phyloP scores from a whole-genome alignment of 2,113 vertebrate genomes.

The Ciconia boyciana region DNA sequence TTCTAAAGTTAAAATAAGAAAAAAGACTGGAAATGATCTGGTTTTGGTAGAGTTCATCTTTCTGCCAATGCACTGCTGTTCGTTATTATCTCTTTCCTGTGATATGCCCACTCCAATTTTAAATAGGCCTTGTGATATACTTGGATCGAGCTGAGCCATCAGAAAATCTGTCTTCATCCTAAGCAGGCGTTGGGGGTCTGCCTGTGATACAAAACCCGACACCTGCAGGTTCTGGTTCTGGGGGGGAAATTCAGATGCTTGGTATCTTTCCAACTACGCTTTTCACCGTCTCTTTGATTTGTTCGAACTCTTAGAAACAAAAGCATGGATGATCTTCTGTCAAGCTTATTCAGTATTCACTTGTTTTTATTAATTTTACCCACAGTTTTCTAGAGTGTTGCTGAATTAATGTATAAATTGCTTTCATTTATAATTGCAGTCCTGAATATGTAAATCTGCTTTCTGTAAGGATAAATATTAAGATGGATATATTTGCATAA shows the following conservation, averaged over 20 bases:
- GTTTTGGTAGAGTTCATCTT: not conserved
- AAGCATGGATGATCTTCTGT: not conserved
- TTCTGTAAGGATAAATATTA: not conserved
- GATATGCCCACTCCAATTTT: not conserved
- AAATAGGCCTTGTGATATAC: not conserved
- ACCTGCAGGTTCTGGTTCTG: not conserved
- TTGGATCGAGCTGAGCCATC: not conserved
- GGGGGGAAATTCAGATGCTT: not conserved
- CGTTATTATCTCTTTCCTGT: not conserved
- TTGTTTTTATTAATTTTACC: not conserved
- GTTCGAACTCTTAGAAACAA: not conserved
- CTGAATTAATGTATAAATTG: not conserved
- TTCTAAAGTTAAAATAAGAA: conserved; percentile 7
- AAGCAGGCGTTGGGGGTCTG: not conserved
- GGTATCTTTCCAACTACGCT: not conserved
- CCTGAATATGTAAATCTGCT: not conserved
- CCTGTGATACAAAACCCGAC: not conserved
- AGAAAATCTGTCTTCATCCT: not conserved
- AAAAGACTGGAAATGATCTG: not conserved
- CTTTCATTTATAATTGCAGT: not conserved
- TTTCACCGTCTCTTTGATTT: not conserved
- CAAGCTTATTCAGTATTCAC: not conserved
- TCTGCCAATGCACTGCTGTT: not conserved
- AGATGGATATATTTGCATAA: not conserved
- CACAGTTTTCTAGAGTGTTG: not conserved